Conservation (phyloP, 2,797 vertebrate genomes). For the Trichosurus vulpecula region DNA sequence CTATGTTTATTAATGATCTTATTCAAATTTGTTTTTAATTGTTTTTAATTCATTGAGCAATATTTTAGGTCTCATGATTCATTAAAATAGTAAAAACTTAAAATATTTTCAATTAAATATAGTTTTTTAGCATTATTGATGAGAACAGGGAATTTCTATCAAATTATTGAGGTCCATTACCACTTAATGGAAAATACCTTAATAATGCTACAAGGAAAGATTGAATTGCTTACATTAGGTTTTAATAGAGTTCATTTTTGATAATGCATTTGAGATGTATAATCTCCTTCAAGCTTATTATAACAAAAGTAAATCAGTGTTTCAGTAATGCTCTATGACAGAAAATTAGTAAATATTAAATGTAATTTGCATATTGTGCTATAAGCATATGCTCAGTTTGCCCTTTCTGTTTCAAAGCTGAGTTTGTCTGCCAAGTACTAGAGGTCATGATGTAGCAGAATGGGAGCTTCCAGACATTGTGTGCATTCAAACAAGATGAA, state of each 20-base stretch:
- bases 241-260: conserved; percentile 26
- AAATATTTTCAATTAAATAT: conserved; percentile 29
- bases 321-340: neutral
- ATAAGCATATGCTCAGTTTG: conserved; percentile 57
- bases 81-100: conserved; percentile 39
- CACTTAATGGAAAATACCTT: conserved; percentile 22
- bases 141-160: neutral
- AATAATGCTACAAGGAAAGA: neutral
- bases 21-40: neutral
- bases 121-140: conserved; percentile 5
- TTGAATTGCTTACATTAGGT: neutral
- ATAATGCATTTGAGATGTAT: conserved; percentile 18
- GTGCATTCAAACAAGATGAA: neutral
- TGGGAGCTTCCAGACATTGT: neutral
- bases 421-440: conserved; percentile 47
- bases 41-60: conserved; percentile 15
- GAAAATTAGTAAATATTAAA: conserved; percentile 16
- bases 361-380: conserved; percentile 2
- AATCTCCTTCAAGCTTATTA: conserved; percentile 11
- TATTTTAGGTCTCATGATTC: conserved; percentile 2
- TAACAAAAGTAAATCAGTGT: conserved; percentile 21
- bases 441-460: conserved; percentile 27
- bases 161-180: conserved; percentile 17
- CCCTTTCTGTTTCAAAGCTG: conserved; percentile 9
- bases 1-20: neutral